phyloP scores from a whole-genome alignment of 2,113 vertebrate species.

The Lepus americanus region DNA sequence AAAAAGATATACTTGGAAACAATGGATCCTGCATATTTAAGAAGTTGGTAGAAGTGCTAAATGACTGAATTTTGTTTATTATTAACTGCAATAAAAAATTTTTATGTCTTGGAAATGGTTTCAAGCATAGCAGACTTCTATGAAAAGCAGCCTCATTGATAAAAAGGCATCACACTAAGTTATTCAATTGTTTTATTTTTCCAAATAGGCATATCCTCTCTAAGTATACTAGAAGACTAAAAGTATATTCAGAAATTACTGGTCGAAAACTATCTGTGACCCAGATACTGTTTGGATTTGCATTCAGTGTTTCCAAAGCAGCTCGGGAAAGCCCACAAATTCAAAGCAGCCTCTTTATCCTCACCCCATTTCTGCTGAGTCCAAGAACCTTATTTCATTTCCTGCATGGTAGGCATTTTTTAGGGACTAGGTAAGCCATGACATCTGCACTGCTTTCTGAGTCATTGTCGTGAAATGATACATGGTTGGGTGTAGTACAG shows the following conservation, averaged over 20 bases:
- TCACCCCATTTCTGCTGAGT: conserved; percentile 86
- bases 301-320: conserved; percentile 85
- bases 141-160: conserved; percentile 27
- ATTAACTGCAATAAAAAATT: conserved; percentile 10
- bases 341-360: conserved; percentile 86
- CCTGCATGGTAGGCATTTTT: conserved; percentile 90
- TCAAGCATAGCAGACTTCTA: conserved; percentile 56
- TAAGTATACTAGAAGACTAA: conserved; percentile 77
- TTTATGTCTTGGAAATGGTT: conserved; percentile 37
- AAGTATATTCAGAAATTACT: conserved; percentile 82
- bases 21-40: conserved; percentile 54
- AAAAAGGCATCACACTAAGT: conserved; percentile 38
- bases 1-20: conserved; percentile 33
- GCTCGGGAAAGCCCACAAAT: conserved; percentile 86
- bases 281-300: conserved; percentile 87
- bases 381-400: conserved; percentile 86
- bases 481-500: conserved; percentile 75
- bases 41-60: conserved; percentile 47
- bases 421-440: conserved; percentile 84
- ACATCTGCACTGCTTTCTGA: conserved; percentile 87
- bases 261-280: conserved; percentile 83
- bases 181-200: conserved; percentile 63
- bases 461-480: conserved; percentile 85
- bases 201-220: conserved; percentile 70
- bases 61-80: conserved; percentile 56